Percentiles rank a stretch among this genome's conserved stretches.
Conservation (phyloP, 1,140 invertebrate genomes). For the Pseudomyrmex flavicornis region DNA sequence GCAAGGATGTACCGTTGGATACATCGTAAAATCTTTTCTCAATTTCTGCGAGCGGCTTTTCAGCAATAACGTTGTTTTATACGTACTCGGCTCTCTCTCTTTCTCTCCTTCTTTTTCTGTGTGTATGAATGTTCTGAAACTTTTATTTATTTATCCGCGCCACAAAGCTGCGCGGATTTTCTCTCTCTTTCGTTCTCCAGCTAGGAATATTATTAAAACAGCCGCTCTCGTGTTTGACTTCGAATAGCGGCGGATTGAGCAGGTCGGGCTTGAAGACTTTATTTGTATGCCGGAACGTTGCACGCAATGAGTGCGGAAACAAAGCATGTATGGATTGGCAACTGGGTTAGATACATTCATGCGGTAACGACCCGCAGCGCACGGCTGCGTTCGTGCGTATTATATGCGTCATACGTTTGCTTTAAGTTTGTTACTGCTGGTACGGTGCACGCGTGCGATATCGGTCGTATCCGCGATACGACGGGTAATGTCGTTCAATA, state of each 20-base stretch:
- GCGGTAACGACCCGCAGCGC: slow-evolving; percentile 38
- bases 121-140: slow-evolving; percentile 16
- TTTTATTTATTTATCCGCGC: slow-evolving; percentile 74
- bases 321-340: slow-evolving; percentile 77
- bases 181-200: slow-evolving; percentile 32
- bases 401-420: slow-evolving; percentile 49
- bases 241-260: slow-evolving; percentile 47
- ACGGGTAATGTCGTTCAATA: slow-evolving; percentile 55
- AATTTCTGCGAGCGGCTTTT: slow-evolving; percentile 56
- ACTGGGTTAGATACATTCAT: slow-evolving; percentile 72
- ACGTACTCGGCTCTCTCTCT: not conserved
- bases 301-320: slow-evolving; percentile 72
- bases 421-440: slow-evolving; percentile 59
- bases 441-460: not conserved
- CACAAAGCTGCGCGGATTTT: slow-evolving; percentile 36
- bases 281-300: slow-evolving; percentile 74
- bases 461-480: slow-evolving; percentile 12
- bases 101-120: not conserved
- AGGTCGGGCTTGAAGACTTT: slow-evolving; percentile 52
- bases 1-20: slow-evolving; percentile 16
- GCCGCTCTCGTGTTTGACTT: slow-evolving; percentile 77
- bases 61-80: not conserved
- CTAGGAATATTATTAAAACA: slow-evolving; percentile 70
- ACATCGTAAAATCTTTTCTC: slow-evolving; percentile 27
- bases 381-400: slow-evolving; percentile 29